Percentiles rank a stretch among this genome's conserved stretches.
phyloP scores from a whole-genome alignment of 2,888 invertebrate species.

The Andricus curvator region DNA sequence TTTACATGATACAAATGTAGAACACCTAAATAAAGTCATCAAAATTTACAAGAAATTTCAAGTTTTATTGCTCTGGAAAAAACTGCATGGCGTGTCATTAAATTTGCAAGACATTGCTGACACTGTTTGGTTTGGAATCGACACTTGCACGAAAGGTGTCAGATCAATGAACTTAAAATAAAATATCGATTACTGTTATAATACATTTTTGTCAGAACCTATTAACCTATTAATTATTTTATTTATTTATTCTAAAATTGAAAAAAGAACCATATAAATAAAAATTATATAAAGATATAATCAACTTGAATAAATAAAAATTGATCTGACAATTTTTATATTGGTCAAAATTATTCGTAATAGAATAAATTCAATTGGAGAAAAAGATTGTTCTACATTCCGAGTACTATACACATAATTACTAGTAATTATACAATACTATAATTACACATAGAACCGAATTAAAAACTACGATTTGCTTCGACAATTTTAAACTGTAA shows the following conservation, averaged over 20 bases:
- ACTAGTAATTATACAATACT: no score
- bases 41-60: slow-evolving; percentile 9
- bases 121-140: slow-evolving; percentile 31
- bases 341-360: no score
- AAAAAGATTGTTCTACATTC: no score
- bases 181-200: neutral
- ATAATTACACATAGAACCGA: no score
- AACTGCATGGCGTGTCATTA: slow-evolving; percentile 38
- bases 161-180: slow-evolving; percentile 47
- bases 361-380: no score
- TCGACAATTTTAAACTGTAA: no score
- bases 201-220: neutral
- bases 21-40: slow-evolving; percentile 18
- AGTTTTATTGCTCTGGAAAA: neutral
- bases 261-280: no score
- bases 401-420: no score
- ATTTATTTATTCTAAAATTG: neutral
- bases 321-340: no score
- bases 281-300: no score
- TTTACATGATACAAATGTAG: neutral
- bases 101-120: slow-evolving; percentile 43
- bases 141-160: slow-evolving; percentile 27
- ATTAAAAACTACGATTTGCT: no score
- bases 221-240: neutral
- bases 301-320: no score